Conservation (phyloP, 1,140 invertebrate species). For the Caerostris extrusa region DNA sequence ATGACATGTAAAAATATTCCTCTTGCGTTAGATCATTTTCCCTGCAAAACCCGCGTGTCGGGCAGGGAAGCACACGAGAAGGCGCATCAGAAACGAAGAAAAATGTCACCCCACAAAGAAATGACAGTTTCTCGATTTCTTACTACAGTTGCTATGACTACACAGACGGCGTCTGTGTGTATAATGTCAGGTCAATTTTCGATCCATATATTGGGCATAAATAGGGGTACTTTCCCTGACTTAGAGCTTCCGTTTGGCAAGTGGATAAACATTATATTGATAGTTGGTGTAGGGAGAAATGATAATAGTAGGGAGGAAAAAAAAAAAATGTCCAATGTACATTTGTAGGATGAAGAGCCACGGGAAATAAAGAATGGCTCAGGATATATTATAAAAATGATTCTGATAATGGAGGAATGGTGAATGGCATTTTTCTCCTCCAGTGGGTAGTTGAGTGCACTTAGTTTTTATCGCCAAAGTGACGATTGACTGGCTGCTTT, state of each 20-base stretch:
- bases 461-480: background rate
- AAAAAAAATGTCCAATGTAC: slow-evolving; percentile 14
- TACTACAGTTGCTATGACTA: slow-evolving; percentile 65
- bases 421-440: background rate
- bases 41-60: slow-evolving; percentile 37
- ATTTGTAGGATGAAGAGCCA: background rate
- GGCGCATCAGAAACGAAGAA: slow-evolving; percentile 52
- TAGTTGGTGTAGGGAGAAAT: background rate
- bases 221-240: slow-evolving; percentile 69
- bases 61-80: slow-evolving; percentile 13
- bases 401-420: background rate
- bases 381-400: slow-evolving; percentile 22
- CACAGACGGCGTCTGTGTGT: slow-evolving; percentile 67
- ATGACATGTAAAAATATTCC: slow-evolving; percentile 44
- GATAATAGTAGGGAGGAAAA: background rate
- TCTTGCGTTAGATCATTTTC: slow-evolving; percentile 45
- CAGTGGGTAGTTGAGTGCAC: background rate
- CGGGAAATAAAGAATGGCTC: slow-evolving; percentile 16
- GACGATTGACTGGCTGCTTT: background rate
- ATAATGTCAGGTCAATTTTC: slow-evolving; percentile 74
- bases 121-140: slow-evolving; percentile 74
- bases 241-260: slow-evolving; percentile 56
- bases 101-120: slow-evolving; percentile 73
- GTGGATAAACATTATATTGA: slow-evolving; percentile 75
- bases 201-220: slow-evolving; percentile 77